A percentile compares a stretch with the other conserved stretches of the same genome.
These are phyloP conservation scores for Megaptera novaeangliae DNA, from an alignment of 2,113 vertebrate species.

Conservation along the genomic window DNA sequence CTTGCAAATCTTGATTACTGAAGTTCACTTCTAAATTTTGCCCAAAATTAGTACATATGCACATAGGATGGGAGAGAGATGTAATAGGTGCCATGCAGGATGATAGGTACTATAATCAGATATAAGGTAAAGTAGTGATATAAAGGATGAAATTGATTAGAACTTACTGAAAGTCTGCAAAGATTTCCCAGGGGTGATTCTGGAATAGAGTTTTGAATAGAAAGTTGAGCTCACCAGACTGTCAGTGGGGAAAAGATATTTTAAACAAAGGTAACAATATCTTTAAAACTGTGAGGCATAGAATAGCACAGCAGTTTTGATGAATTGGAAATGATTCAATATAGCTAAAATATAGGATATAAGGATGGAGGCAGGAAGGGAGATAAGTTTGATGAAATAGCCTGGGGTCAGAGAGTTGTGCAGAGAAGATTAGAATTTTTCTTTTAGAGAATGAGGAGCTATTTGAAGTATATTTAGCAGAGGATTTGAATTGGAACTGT, in stretches of 20 bases:
- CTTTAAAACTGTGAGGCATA: not conserved
- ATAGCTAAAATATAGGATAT: not conserved
- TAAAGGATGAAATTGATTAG: not conserved
- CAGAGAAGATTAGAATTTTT: not conserved
- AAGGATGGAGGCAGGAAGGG: not conserved
- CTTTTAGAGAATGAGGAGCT: not conserved
- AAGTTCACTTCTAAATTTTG: not conserved
- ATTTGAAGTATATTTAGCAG: slow-evolving; percentile 10
- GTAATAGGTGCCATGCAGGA: not conserved
- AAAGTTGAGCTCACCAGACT: not conserved
- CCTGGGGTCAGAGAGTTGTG: not conserved
- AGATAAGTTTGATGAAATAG: not conserved
- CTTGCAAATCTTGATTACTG: not conserved
- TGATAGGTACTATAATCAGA: not conserved
- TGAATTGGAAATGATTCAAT: not conserved
- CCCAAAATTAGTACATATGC: not conserved
- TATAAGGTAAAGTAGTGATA: not conserved
- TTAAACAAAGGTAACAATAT: not conserved
- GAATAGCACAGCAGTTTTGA: not conserved
- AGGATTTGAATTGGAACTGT: not conserved
- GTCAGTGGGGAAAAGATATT: not conserved
- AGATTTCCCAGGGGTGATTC: not conserved
- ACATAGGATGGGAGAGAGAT: not conserved
- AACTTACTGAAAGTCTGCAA: not conserved
- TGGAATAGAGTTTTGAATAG: not conserved